Base-by-base conservation (phyloP, 2,797 vertebrate genomes). In the Sphenopsis melanotis region DNA sequence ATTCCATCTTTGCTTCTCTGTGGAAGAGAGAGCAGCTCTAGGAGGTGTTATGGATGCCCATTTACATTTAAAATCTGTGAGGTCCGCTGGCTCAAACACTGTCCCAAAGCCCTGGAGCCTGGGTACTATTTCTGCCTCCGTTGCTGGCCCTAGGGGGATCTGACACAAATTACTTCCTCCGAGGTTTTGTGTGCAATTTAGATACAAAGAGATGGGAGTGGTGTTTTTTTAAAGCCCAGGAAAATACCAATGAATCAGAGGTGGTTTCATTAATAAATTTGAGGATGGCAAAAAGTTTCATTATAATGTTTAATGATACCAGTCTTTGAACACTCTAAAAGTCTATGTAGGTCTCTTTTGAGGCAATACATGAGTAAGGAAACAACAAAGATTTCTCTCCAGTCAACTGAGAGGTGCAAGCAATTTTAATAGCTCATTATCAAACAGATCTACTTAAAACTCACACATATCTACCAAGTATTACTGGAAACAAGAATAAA, bases 41-140 rank as follows among this genome's bases (percentile, higher is more conserved):
- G 34, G 24, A 53, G 15, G 27, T 65, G 15, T 57, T 46, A 42
- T 9, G 18, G 44, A 68, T 49, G 32, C 12, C 7, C 6, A 9
- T 56, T 68, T 46, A 24, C 19, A 17, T n/a, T 66, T 66, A 41
- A 78, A 74, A 60, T 78, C 21, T 7, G 27, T 34, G 41, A 18
- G 15, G 9, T 15, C 6, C 36, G 3, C 39, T 2, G 27, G 12
- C 15, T 56, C 30, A 88, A 79, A 32, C 7, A 2, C 9, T 37
- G 13, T 56, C 16, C 19, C 41, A 36, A 49, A 41, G 15, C 13
- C 47, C 59, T 7, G 15, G 30, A 68, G 13, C 26, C 15, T 30
- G 60, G 4, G 2, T 65, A 10, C 26, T 53, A 1, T 5, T 61
- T 14, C 49, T 27, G 9, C 37, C 9, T 68, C 37, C 2, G 0